phyloP scores from a whole-genome alignment of 2,797 vertebrate species.

The Tapera naevia region DNA sequence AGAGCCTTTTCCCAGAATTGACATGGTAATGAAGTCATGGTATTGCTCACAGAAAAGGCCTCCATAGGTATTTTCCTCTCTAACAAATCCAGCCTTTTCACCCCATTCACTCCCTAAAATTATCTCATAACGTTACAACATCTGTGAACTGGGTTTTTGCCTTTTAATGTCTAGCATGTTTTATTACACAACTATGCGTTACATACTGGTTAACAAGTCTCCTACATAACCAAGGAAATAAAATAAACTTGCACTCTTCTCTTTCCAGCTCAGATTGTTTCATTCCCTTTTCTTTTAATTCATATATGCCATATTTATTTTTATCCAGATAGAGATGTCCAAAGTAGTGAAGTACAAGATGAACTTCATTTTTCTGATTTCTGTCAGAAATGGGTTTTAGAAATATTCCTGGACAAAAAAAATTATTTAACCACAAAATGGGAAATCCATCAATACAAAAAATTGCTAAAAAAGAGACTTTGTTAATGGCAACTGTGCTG shows the following conservation, averaged over 20 bases:
- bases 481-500: neutral
- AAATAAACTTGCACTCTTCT: constrained; percentile 20
- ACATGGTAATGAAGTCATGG: constrained; percentile 94
- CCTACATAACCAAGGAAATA: constrained; percentile 42
- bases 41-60: constrained; percentile 82
- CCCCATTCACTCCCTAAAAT: constrained; percentile 80
- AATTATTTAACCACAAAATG: neutral
- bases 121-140: constrained; percentile 84
- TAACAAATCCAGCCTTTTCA: constrained; percentile 80
- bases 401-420: neutral
- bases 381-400: neutral
- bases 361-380: neutral
- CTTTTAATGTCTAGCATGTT: constrained; percentile 77
- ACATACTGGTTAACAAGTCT: constrained; percentile 48
- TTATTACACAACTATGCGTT: constrained; percentile 63
- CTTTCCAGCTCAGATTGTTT: neutral
- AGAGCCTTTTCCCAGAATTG: constrained; percentile 88
- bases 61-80: constrained; percentile 78
- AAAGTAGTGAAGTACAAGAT: neutral
- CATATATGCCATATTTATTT: neutral
- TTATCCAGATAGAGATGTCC: neutral
- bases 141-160: constrained; percentile 83
- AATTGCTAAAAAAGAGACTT: neutral
- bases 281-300: neutral
- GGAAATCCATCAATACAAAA: neutral